These are phyloP conservation scores for Premnoplex brunnescens DNA, from an alignment of 2,797 vertebrate genomes.

Conservation along the genomic window DNA sequence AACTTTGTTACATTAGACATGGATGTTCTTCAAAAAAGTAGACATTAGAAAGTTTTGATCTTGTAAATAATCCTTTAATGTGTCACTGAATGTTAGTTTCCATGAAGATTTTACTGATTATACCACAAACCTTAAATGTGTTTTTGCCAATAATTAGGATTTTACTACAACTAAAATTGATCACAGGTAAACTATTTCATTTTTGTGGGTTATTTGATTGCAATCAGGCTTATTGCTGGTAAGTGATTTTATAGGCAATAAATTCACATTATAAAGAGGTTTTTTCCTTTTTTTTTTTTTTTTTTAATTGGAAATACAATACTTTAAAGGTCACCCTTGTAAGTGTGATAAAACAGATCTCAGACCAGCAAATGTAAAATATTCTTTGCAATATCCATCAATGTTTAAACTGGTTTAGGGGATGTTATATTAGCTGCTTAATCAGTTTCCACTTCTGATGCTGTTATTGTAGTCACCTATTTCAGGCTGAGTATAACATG, in stretches of 20 bases:
- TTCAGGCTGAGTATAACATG: neutral
- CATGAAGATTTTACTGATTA: constrained; percentile 63
- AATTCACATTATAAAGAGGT: constrained; percentile 67
- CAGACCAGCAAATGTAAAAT: constrained; percentile 44
- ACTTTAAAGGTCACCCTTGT: constrained; percentile 73
- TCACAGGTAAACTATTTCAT: constrained; percentile 73
- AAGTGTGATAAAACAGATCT: constrained; percentile 61
- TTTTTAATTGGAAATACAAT: constrained; percentile 62
- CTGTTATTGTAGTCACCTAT: neutral
- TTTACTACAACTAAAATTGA: constrained; percentile 72
- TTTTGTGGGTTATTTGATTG: constrained; percentile 71
- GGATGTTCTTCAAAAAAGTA: neutral
- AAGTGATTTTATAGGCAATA: constrained; percentile 68
- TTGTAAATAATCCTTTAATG: constrained; percentile 70
- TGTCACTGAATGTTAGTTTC: constrained; percentile 64
- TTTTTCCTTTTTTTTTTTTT: neutral
- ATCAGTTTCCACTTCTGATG: constrained; percentile 35
- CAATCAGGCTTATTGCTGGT: constrained; percentile 62
- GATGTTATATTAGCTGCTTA: constrained; percentile 45
- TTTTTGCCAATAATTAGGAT: constrained; percentile 69
- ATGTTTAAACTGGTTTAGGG: constrained; percentile 30
- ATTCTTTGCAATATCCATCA: constrained; percentile 30
- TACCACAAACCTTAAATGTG: constrained; percentile 42
- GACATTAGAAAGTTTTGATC: constrained; percentile 19
- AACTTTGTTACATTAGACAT: neutral